These are phyloP conservation scores for Cavia aperea DNA, from an alignment of 2,113 vertebrate species.

Conservation along the genomic window DNA sequence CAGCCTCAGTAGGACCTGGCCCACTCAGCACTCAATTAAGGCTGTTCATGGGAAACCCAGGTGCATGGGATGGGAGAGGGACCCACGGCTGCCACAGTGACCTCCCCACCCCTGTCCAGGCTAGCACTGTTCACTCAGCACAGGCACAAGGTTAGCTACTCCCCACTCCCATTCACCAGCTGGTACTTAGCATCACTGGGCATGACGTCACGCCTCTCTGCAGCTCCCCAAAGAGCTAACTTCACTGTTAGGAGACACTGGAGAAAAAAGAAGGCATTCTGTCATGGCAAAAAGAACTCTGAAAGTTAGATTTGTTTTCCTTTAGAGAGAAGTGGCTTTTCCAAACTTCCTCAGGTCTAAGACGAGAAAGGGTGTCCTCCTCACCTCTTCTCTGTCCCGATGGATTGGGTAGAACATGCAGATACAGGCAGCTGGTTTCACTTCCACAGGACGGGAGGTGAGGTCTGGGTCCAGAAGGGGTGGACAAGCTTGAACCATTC, in stretches of 20 bases:
- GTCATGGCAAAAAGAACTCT: no score
- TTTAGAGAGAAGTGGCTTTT: no score
- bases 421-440: not conserved
- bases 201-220: not conserved
- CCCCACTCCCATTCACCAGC: not conserved
- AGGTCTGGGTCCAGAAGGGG: not conserved
- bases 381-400: no score
- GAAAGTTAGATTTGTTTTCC: no score
- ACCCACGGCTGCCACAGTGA: not conserved
- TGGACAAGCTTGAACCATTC: not conserved
- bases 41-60: slow-evolving; percentile 20
- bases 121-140: not conserved
- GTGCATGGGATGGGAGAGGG: not conserved
- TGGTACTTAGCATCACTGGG: not conserved
- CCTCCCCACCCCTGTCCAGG: not conserved
- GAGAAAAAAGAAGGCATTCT: not conserved
- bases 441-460: not conserved
- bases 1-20: slow-evolving; percentile 17
- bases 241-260: not conserved
- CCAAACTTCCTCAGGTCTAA: no score
- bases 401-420: not conserved
- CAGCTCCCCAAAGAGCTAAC: slow-evolving; percentile 5
- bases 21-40: not conserved
- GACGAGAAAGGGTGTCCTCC: no score
- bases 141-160: not conserved